A percentile compares a stretch with the other conserved stretches of the same genome.
These are phyloP conservation scores for Eretmochelys imbricata DNA, from an alignment of 2,113 vertebrate genomes.

Conservation along the genomic window DNA sequence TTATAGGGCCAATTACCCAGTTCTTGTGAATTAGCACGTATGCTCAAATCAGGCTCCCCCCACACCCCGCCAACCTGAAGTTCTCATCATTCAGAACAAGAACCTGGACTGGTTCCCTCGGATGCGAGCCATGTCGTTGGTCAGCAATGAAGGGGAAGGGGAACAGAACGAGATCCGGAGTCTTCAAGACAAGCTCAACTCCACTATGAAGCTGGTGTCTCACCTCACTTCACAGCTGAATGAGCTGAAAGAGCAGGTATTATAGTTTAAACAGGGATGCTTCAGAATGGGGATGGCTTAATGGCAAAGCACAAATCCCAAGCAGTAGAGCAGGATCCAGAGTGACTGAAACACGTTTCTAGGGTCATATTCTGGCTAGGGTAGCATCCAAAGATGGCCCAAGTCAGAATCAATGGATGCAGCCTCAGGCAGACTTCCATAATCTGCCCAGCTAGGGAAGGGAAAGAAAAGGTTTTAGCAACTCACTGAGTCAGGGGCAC, in stretches of 20 bases:
- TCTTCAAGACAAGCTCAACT: constrained; percentile 90
- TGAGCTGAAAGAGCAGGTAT: constrained; percentile 96
- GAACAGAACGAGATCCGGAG: constrained; percentile 97
- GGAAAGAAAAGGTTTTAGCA: not conserved
- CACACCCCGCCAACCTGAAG: not conserved
- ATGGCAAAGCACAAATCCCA: not conserved
- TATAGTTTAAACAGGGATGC: rapidly evolving
- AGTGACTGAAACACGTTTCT: not conserved
- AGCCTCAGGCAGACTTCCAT: not conserved
- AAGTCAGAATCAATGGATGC: not conserved
- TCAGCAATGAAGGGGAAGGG: constrained; percentile 93
- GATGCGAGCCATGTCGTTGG: constrained; percentile 98
- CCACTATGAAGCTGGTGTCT: constrained; percentile 93
- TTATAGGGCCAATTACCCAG: not conserved
- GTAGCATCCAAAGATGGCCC: not conserved
- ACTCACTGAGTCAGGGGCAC: not conserved
- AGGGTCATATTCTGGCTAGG: not conserved
- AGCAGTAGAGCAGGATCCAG: not conserved
- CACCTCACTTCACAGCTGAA: constrained; percentile 91
- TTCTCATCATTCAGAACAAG: constrained; percentile 83
- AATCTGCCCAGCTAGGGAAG: not conserved
- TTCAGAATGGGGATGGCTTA: not conserved
- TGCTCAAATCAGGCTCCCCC: not conserved
- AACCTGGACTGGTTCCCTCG: constrained; percentile 98
- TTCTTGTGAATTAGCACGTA: not conserved